A percentile compares a stretch with the other conserved stretches of the same genome.
Evolutionary conservation across 2,797 vertebrate genomes (phyloP).

Genomic region (Taenioides sp.): DNA sequence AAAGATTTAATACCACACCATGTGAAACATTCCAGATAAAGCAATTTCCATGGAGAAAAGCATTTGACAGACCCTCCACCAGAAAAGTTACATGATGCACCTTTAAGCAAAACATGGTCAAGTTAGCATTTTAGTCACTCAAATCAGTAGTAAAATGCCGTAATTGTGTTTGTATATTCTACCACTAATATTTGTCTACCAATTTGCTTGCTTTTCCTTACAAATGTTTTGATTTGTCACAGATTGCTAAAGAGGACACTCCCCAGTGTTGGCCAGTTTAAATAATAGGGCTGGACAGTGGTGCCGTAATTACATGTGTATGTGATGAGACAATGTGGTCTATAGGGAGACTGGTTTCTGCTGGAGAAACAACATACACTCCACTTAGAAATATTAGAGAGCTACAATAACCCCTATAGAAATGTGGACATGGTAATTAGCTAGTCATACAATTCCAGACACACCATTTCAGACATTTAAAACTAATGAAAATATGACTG

Average conservation of each 20-base stretch:
- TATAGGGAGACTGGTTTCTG: background rate
- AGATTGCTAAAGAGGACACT: background rate
- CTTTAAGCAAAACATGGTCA: no score
- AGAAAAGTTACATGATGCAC: no score
- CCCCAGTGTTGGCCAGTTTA: background rate
- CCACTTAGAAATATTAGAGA: background rate
- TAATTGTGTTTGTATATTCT: background rate
- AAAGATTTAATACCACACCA: no score
- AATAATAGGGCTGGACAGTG: background rate
- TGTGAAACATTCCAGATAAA: no score
- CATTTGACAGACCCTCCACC: no score
- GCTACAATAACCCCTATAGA: background rate
- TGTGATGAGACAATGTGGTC: background rate
- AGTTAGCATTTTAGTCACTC: no score
- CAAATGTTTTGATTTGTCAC: background rate
- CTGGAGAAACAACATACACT: background rate
- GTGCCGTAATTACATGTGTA: constrained; percentile 7
- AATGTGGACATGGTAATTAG: background rate
- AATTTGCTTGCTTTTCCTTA: background rate
- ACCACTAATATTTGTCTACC: background rate
- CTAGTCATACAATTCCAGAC: background rate
- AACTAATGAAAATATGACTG: no score
- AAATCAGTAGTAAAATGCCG: no score
- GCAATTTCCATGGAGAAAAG: no score
- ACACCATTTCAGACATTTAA: no score